phyloP scores from a whole-genome alignment of 2,113 vertebrate species.

The Ibidorhyncha struthersii region DNA sequence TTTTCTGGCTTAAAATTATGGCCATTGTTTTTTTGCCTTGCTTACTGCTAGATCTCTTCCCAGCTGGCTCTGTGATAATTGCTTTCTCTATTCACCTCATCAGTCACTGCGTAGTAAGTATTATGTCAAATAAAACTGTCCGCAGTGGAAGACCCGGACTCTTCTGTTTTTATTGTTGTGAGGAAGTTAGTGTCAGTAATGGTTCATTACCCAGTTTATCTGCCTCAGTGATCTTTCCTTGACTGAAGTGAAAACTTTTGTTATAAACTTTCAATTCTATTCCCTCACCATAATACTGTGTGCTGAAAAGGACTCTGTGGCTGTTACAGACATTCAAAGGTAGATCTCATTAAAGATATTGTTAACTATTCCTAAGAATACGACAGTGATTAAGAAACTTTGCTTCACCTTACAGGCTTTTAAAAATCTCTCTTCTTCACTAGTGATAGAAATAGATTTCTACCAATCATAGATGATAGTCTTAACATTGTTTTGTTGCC shows the following conservation, averaged over 20 bases:
- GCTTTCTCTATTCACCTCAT: conserved; percentile 33
- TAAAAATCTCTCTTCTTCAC: not conserved
- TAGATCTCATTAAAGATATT: conserved; percentile 32
- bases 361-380: not conserved
- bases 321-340: conserved; percentile 1
- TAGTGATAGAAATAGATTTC: not conserved
- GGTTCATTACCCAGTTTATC: conserved; percentile 37
- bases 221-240: conserved; percentile 7
- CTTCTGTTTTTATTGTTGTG: conserved; percentile 33
- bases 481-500: not conserved
- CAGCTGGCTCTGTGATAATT: conserved; percentile 24
- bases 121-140: conserved; percentile 45
- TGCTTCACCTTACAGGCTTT: not conserved
- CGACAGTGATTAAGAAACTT: not conserved
- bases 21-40: not conserved
- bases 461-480: not conserved
- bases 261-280: conserved; percentile 33
- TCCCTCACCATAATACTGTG: not conserved
- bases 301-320: conserved; percentile 1
- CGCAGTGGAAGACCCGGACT: not conserved
- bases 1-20: conserved; percentile 18
- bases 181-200: conserved; percentile 43
- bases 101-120: not conserved
- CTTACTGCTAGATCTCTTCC: conserved; percentile 23
- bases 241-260: conserved; percentile 34